A percentile compares a stretch with the other conserved stretches of the same genome.
phyloP scores from a whole-genome alignment of 2,113 vertebrate genomes.

The Eidolon helvum region DNA sequence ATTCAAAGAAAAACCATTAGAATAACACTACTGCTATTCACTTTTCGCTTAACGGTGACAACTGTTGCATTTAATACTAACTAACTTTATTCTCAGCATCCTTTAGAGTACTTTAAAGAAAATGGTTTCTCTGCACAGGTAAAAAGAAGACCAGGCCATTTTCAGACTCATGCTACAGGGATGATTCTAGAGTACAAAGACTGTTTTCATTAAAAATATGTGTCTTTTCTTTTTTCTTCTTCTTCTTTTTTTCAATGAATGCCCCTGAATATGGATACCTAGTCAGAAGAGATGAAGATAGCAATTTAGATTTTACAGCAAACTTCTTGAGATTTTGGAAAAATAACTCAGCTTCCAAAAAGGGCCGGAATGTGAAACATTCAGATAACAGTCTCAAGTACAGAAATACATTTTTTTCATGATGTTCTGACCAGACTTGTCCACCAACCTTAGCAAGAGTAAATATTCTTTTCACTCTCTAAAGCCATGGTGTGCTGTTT shows the following conservation, averaged over 20 bases:
- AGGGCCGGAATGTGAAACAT: slow-evolving; percentile 43
- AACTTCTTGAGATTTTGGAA: slow-evolving; percentile 68
- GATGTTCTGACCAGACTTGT: slow-evolving; percentile 56
- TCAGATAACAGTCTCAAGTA: slow-evolving; percentile 43
- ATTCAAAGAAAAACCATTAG: not conserved
- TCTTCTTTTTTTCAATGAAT: slow-evolving; percentile 45
- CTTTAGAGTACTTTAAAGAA: slow-evolving; percentile 75
- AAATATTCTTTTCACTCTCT: slow-evolving; percentile 55
- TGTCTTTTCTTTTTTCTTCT: not conserved
- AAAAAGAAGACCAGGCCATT: slow-evolving; percentile 73
- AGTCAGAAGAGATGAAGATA: slow-evolving; percentile 47
- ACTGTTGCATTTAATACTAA: slow-evolving; percentile 77
- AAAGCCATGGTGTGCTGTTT: not conserved
- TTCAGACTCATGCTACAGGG: slow-evolving; percentile 69
- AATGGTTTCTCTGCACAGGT: slow-evolving; percentile 62
- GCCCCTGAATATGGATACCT: slow-evolving; percentile 62
- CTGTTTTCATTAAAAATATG: slow-evolving; percentile 72
- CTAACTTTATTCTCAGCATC: slow-evolving; percentile 76
- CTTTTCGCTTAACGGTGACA: slow-evolving; percentile 15
- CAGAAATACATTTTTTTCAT: slow-evolving; percentile 36
- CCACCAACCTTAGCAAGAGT: slow-evolving; percentile 48
- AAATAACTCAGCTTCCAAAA: slow-evolving; percentile 69
- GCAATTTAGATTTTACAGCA: slow-evolving; percentile 69
- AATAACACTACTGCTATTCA: not conserved
- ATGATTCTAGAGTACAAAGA: slow-evolving; percentile 71